Evolutionary conservation across 2,888 invertebrate genomes (phyloP).

Genomic region (Oasisia sp.): DNA sequence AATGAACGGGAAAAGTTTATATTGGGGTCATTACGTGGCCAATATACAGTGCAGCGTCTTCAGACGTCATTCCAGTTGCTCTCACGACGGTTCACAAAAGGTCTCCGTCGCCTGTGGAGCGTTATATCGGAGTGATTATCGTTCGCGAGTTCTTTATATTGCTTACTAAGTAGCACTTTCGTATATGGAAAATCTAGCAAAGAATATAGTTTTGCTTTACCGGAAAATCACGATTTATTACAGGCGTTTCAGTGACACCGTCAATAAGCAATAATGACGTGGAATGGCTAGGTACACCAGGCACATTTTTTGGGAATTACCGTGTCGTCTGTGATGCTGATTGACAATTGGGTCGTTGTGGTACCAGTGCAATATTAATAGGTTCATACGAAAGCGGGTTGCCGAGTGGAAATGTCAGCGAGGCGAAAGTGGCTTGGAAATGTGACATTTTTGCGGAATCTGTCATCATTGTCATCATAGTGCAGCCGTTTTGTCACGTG

Average conservation of each 20-base stretch:
- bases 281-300: background rate
- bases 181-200: background rate
- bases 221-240: background rate
- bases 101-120: background rate
- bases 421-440: background rate
- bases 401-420: background rate
- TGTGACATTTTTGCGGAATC: background rate
- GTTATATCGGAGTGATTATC: background rate
- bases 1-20: background rate
- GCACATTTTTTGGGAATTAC: background rate
- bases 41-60: background rate
- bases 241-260: background rate
- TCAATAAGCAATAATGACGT: background rate
- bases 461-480: too few species aligned
- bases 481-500: too few species aligned
- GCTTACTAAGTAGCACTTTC: background rate
- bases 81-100: background rate
- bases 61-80: background rate
- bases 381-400: background rate
- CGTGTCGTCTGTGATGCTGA: background rate
- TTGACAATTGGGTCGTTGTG: background rate
- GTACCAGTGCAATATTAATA: background rate
- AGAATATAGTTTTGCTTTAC: background rate
- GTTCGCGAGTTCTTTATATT: background rate
- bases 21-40: background rate